Evolutionary conservation across 2,888 invertebrate species (phyloP), one percentile per base, ranked within the genome.

Genomic region (Dolichopus griseipennis): DNA sequence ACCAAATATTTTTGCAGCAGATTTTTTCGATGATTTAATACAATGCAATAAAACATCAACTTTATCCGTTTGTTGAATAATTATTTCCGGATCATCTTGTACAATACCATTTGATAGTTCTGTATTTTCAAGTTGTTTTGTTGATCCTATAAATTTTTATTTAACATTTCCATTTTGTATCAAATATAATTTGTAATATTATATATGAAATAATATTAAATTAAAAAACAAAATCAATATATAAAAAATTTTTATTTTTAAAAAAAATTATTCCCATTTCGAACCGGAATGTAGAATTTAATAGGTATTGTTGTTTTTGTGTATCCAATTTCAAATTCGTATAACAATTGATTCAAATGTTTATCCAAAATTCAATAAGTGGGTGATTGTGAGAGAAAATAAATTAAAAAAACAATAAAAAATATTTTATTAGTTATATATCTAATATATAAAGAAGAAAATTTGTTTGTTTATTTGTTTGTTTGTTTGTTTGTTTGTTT

Each of bases 21-120:
- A 84, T 61, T 85, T 83, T 78, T 86, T 86, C 70, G 88, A 87
- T 76, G 84, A 86, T 77, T 87, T 88, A 73, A 89, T 88, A 75
- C 87, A 87, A 78, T 92, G 91, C 83, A 93, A 91, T 71, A 93
- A 85, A 33, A 90, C 87, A 67, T 91, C 89, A 66, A 90, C 87
- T 79, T 91, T 87, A 81, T 93, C 93, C 80, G 91, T 90, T 72
- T 90, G 89, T 75, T 88, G 87, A 72, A 92, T 88, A 72, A 92
- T 84, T 74, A 88, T 85, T 79, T 92, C 92, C 1, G 91, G 89
- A 80, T 90, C 90, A 70, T 83, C 83, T 74, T 84, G 83, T 27
- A 83, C 82, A 70, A 82, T 81, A 71, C 82, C 83, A 72, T 82
- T 81, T 65, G 81, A 81, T 70, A 80, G 77, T 74, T 83, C 82